These are phyloP conservation scores for Eumacrocentrus americanus DNA, from an alignment of 2,888 invertebrate species.

Conservation along the genomic window DNA sequence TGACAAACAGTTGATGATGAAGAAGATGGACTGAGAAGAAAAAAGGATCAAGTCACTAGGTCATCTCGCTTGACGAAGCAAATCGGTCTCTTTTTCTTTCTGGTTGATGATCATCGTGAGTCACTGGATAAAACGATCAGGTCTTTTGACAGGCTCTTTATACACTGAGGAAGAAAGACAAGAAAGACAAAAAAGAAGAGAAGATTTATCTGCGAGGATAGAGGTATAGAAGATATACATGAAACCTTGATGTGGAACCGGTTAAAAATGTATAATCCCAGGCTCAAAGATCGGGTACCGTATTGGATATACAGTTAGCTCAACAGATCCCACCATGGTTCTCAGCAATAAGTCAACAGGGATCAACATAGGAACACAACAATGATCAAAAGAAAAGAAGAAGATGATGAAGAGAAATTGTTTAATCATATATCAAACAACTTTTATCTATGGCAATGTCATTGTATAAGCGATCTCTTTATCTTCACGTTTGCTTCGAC, in stretches of 20 bases:
- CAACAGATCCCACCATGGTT: not conserved
- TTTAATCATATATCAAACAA: too few relatives aligned
- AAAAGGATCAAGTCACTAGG: conserved; percentile 34
- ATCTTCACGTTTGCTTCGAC: too few relatives aligned
- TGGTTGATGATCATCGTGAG: not conserved
- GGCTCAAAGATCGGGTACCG: conserved; percentile 44
- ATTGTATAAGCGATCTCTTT: too few relatives aligned
- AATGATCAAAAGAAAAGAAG: too few relatives aligned
- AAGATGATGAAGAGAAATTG: too few relatives aligned
- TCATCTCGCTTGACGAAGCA: conserved; percentile 39
- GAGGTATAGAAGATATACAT: too few relatives aligned
- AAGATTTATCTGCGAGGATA: not conserved
- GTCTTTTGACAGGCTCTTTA: not conserved
- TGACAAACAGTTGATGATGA: not conserved
- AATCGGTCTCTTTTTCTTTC: conserved; percentile 32
- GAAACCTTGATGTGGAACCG: conserved; percentile 41
- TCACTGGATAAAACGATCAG: not conserved
- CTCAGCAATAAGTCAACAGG: not conserved
- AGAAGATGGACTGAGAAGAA: not conserved
- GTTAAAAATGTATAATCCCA: conserved; percentile 53
- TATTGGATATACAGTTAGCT: conserved; percentile 51
- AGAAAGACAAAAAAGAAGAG: conserved; percentile 6
- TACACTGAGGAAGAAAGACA: conserved; percentile 2
- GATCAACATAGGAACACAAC: not conserved
- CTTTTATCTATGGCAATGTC: too few relatives aligned